Conservation (phyloP, 1,140 invertebrate genomes). For the Diachasmimorpha longicaudata region DNA sequence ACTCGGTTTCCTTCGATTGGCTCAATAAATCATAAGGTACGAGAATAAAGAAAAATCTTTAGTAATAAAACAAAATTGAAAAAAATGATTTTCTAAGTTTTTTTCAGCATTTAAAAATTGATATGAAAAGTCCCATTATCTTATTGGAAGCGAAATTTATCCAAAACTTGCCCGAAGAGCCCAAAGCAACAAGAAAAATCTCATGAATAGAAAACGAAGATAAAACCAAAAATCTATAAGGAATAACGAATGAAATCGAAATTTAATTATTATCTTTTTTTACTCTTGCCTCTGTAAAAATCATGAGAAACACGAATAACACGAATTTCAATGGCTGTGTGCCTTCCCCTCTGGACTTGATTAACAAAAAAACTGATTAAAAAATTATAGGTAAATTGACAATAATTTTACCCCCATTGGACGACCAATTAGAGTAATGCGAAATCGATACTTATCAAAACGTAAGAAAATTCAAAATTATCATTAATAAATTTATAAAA, state of each 20-base stretch:
- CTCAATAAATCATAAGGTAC: constrained; percentile 49
- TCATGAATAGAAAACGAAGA: neutral
- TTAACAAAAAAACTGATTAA: constrained; percentile 16
- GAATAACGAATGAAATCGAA: neutral
- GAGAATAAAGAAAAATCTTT: constrained; percentile 19
- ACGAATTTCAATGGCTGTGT: constrained; percentile 18
- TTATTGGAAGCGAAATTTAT: too few species aligned
- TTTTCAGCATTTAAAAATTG: neutral
- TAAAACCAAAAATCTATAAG: neutral
- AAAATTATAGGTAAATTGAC: constrained; percentile 14
- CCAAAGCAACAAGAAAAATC: neutral
- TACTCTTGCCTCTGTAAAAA: constrained; percentile 55
- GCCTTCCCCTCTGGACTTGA: constrained; percentile 16
- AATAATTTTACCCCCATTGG: constrained; percentile 23
- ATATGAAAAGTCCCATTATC: neutral
- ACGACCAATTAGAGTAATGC: constrained; percentile 2
- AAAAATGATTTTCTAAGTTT: constrained; percentile 6
- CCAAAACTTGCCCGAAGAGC: too few species aligned
- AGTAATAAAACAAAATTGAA: constrained; percentile 29
- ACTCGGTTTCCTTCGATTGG: constrained; percentile 38
- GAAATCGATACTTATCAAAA: neutral
- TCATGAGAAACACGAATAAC: constrained; percentile 23
- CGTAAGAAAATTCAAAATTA: neutral
- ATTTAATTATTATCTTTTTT: constrained; percentile 40
- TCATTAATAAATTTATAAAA: neutral